Base-by-base conservation (phyloP, 2,888 invertebrate species). In the Ectropis crepuscularia region DNA sequence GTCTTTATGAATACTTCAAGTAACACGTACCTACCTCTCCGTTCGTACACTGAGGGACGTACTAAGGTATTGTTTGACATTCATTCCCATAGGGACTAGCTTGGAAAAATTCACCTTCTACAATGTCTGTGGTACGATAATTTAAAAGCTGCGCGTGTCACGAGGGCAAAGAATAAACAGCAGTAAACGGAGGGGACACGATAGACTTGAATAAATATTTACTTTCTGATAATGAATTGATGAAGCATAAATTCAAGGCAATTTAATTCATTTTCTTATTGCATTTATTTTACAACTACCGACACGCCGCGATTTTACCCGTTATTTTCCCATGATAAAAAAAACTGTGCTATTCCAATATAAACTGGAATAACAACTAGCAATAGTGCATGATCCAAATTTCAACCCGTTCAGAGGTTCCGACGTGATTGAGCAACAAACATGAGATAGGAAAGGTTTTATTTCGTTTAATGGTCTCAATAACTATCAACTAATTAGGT, bases 1-100 rank as follows among this genome's bases (percentile, higher is more conserved):
- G 74, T 71, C 75, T 81, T 82, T 86, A 87, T 89, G 86, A 88
- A 85, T 87, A 85, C 84, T 86, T 85, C 73, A 87, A 61, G 78
- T 75, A 81, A 77, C 77, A 79, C 81, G 76, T 81, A 76, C 76
- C 76, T 74, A 76, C 76, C 76, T 74, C 73, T 73, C 75, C 69
- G 71, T 64, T 38, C 48, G 76, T 82, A 79, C 79, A 78, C 77
- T 75, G 71, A 63, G 68, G 74, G 76, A 74, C 74, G 78, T 51
- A 57, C 57, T 63, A 67, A 45, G 6, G 9, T 9, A 51, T 28
- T 68, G 59, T 66, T 69, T 63, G 61, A 60, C 51, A 61, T 59
- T 63, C 53, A 16, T n/a, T 57, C 59, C 69, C 58, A 37, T 42
- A 45, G 71, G 62, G 67, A 65, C 49, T 62, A 11, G 43, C 60